Evolutionary conservation across 2,113 vertebrate genomes (phyloP), one percentile per base, ranked within the genome.

Genomic region (Perognathus longimembris): DNA sequence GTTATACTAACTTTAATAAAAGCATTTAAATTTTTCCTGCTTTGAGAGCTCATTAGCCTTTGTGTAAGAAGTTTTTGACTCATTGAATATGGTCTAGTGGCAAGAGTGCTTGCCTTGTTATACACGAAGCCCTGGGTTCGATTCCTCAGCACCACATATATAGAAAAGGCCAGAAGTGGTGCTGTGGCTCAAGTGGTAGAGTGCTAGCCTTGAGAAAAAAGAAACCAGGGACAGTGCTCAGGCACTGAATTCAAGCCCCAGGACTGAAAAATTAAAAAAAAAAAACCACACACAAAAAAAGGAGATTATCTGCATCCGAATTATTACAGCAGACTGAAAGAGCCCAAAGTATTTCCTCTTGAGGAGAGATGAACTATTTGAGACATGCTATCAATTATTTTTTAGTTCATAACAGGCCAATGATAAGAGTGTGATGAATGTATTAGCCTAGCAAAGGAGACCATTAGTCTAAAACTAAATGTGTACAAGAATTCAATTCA

Each of bases 1-100:
- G 77, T 81, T 78, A 40, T 8, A 80, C 45, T 63, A 88, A 74
- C 78, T 81, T 89, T 77, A 89, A 89, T 85, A 90, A 64, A 84
- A 88, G 11, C 3, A 18, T 89, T 89, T 81, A 57, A 40, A 71
- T 88, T 78, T 81, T 81, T 14, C 57, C 84, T 90, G 57, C 45
- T 71, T 88, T 88, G 74, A 81, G 75, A 88, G 50, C 45, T 93
- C 67, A 80, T 92, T 70, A 76, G 77, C 22, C 36, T 64, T 85
- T 36, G 26, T 34, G 32, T 32, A 34, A 90, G 89, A 78, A 85
- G 28, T 74, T 85, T 34, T 78, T 22, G 36, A 61, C n/a, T 90
- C 67, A 5, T 28, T 81, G 8, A 74, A n/a, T n/a, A n/a, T n/a
- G n/a, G n/a, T n/a, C n/a, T n/a, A n/a, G n/a, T n/a, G n/a, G n/a